phyloP scores from a whole-genome alignment of 1,140 invertebrate genomes.

The Metopolophium dirhodum region DNA sequence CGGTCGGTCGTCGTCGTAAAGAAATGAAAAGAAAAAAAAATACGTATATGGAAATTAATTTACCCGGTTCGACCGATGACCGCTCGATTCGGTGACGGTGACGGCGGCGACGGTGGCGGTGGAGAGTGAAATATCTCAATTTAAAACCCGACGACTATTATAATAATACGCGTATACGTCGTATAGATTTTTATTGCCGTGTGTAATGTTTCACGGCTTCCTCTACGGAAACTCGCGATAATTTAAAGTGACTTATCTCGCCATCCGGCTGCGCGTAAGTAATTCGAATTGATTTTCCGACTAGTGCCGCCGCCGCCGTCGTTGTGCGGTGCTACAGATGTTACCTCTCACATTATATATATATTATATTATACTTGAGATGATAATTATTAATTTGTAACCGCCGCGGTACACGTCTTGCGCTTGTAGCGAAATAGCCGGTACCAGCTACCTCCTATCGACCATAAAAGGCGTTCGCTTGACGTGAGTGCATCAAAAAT shows the following conservation, averaged over 20 bases:
- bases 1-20: neutral
- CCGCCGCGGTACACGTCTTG: neutral
- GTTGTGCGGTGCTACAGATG: neutral
- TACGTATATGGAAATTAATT: conserved; percentile 28
- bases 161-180: neutral
- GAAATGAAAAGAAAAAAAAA: neutral
- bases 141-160: neutral
- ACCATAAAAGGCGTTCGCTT: neutral
- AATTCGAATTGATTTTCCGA: conserved; percentile 32
- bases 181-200: neutral
- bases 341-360: neutral
- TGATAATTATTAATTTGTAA: neutral
- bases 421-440: neutral
- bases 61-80: neutral
- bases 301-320: neutral
- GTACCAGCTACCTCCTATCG: neutral
- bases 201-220: conserved; percentile 6
- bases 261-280: neutral
- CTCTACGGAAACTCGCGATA: neutral
- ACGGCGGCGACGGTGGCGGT: neutral
- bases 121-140: conserved; percentile 28
- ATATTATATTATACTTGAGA: neutral
- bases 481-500: neutral
- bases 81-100: neutral
- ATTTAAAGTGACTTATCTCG: conserved; percentile 41